Percentiles rank a stretch among this genome's conserved stretches.
These are phyloP conservation scores for Ceuthmochares aereus DNA, from an alignment of 2,113 vertebrate genomes.

Conservation along the genomic window DNA sequence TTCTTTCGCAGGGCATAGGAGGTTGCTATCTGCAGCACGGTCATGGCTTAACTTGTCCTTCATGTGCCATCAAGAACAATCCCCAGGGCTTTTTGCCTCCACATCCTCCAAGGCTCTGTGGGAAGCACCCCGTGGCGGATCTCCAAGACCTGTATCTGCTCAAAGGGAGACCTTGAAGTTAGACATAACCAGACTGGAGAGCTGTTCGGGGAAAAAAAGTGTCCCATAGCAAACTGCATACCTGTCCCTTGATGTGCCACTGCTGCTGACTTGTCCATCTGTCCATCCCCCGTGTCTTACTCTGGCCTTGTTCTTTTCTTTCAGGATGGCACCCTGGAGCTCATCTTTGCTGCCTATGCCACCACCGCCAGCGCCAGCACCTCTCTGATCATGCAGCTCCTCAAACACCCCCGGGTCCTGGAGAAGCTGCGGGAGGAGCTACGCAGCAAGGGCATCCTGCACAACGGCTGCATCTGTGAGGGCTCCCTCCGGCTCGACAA, in stretches of 20 bases:
- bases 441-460: slow-evolving; percentile 86
- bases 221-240: fast-evolving
- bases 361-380: slow-evolving; percentile 96
- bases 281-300: background rate
- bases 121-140: fast-evolving
- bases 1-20: background rate
- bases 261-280: background rate
- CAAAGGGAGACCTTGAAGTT: background rate
- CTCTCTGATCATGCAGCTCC: slow-evolving; percentile 95
- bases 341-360: slow-evolving; percentile 95
- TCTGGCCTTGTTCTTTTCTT: background rate
- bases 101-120: background rate
- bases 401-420: slow-evolving; percentile 89
- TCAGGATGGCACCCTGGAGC: slow-evolving; percentile 95
- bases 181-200: background rate
- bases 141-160: background rate
- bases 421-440: slow-evolving; percentile 94
- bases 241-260: fast-evolving
- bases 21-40: background rate
- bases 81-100: background rate
- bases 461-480: slow-evolving; percentile 90
- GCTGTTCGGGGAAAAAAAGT: fast-evolving
- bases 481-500: slow-evolving; percentile 87
- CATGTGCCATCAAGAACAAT: background rate
- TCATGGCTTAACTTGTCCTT: background rate